Base-by-base conservation (phyloP, 2,797 vertebrate genomes). In the Gallinago solitaria region DNA sequence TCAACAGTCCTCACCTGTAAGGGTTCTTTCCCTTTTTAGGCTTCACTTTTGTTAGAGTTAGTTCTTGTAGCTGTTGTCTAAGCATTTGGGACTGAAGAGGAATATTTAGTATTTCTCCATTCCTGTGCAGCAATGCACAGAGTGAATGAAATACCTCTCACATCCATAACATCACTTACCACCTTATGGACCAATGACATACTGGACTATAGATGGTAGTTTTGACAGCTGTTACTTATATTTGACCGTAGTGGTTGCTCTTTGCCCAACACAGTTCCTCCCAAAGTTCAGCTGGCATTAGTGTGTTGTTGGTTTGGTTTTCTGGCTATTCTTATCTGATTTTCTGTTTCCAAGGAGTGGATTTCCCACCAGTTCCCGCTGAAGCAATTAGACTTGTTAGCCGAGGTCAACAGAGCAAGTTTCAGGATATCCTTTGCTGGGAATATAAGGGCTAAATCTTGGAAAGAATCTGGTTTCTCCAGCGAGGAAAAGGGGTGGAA, bases 291-390 rank as follows among this genome's bases (percentile, higher is more conserved):
- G 56, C 47, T 64, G 85, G 9, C 63, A 21, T 60, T 64, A 56
- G 12, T 53, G 27, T 67, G 68, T 73, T 85, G 21, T 41, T 45
- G 50, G n/a, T 18, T 48, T 88, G 43, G 5, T 21, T 86, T 83
- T 64, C 56, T 95, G 85, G 33, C 71, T 91, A 9, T 89, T 79
- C 68, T 92, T 80, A 21, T 33, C 51, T 60, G 18, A n/a, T 33
- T 68, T 84, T 90, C 60, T 71, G 39, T 50, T 91, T 90, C 48
- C 59, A 89, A 83, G 59, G 77, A 71, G 74, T 85, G 63, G 86
- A 93, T 95, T 98, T 98, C 95, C 97, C 93, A 90, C 73, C 83
- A 97, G 60, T 89, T 96, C 95, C 95, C 80, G 6, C 82, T 87
- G 88, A 89, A 95, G 67, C 71, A 75, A 85, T 96, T 92, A 87